phyloP scores from a whole-genome alignment of 2,797 vertebrate species.

The Cyclopterus lumpus region DNA sequence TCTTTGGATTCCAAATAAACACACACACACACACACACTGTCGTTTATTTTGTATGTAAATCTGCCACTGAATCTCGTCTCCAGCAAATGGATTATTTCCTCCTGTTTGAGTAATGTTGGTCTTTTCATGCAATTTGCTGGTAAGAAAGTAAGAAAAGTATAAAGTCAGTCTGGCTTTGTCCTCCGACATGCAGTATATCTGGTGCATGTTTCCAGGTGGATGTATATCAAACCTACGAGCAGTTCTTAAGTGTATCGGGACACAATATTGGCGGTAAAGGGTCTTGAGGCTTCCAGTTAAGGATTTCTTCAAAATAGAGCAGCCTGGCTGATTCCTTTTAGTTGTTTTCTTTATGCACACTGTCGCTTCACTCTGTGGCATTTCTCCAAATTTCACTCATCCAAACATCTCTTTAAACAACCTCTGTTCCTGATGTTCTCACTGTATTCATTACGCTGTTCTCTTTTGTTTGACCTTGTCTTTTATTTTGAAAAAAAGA shows the following conservation, averaged over 20 bases:
- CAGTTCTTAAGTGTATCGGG: not conserved
- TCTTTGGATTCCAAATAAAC: no score
- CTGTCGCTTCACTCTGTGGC: not conserved
- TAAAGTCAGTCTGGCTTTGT: not conserved
- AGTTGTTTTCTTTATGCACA: not conserved
- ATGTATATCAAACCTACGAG: not conserved
- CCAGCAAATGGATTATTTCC: not conserved
- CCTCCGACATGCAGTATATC: not conserved
- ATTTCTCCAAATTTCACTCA: slow-evolving; percentile 3
- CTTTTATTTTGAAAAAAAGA: slow-evolving; percentile 7
- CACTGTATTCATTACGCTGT: not conserved
- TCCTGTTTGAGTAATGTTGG: not conserved
- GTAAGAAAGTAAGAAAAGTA: not conserved
- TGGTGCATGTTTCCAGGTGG: not conserved
- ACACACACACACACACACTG: not conserved
- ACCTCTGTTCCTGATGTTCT: not conserved
- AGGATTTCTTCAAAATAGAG: not conserved
- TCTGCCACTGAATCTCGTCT: not conserved
- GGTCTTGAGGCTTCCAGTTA: not conserved
- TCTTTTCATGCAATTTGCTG: not conserved
- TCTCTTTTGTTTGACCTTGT: slow-evolving; percentile 9
- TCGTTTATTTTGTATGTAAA: not conserved
- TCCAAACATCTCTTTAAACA: not conserved
- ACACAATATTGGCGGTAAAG: not conserved
- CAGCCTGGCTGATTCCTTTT: not conserved